These are phyloP conservation scores for Glyptemys insculpta DNA, from an alignment of 2,797 vertebrate genomes.

Conservation along the genomic window DNA sequence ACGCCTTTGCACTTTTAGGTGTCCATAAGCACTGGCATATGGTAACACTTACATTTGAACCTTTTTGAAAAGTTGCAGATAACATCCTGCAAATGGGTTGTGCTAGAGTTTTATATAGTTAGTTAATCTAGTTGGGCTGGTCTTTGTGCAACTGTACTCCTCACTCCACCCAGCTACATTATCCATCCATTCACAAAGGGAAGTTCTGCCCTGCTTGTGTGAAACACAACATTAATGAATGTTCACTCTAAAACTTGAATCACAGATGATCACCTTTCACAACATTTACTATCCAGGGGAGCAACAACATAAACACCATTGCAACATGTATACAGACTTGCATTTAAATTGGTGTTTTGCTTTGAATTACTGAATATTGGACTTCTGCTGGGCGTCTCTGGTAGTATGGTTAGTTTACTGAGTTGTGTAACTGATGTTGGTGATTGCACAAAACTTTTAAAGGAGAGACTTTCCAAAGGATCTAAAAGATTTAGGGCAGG, in stretches of 20 bases:
- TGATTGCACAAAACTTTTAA: neutral
- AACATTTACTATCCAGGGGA: neutral
- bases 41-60: neutral
- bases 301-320: neutral
- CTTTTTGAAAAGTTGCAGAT: neutral
- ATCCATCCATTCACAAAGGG: neutral
- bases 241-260: neutral
- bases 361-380: neutral
- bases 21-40: neutral
- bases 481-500: neutral
- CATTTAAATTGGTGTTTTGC: neutral
- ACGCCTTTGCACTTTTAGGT: neutral
- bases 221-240: neutral
- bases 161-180: neutral
- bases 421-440: neutral
- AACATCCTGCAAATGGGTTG: neutral
- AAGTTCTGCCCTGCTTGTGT: neutral
- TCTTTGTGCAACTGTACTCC: neutral
- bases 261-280: neutral
- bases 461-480: neutral
- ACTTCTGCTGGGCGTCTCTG: neutral
- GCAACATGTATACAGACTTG: neutral
- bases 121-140: neutral
- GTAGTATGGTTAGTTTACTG: neutral
- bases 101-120: neutral